Evolutionary conservation across 2,113 vertebrate genomes (phyloP), one percentile per base, ranked within the genome.

Genomic region (Passerina amoena): DNA sequence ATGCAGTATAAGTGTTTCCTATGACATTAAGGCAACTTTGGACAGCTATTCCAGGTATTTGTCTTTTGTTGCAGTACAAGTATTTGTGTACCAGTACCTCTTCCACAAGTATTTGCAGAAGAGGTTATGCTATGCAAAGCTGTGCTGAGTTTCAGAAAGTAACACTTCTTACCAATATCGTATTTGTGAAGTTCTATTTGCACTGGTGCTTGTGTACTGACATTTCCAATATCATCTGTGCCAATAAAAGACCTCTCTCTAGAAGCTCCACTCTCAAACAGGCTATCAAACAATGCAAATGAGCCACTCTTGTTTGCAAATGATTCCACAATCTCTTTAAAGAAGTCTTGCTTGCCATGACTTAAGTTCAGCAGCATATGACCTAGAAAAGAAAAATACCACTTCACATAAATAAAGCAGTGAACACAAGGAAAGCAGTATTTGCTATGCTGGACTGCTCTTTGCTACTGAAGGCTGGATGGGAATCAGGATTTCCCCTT

Each of bases 351-450:
- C 35, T 98, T 96, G 82, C 99, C 98, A 31, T 88, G 93, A 94
- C 98, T 98, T 92, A 99, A 97, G 75, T 99, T 99, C 81, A 99
- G 94, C 95, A 99, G 94, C 99, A 99, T 99, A 93, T 99, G 99
- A 42, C 99, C 98, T 98, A 95, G 82, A 96, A 98, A 93, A 89
- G 21, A 76, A 92, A 63, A 94, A 65, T 16, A 81, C 47, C 47
- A 68, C 10, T 59, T 76, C 14, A 61, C 20, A 28, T 77, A 48
- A 79, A 72, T 53, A 60, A 72, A 76, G 31, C 38, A 31, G 22
- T 11, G 1, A 95, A 63, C 31, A 48, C 3, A 1, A 85, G 10
- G 15, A 64, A 75, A 85, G 13, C 6, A 91, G 1, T 11, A 63
- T 24, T 42, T 63, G 12, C 78, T 75, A 6, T 16, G 25, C 5